These are phyloP conservation scores for Halocaridina rubra DNA, from an alignment of 2,888 invertebrate genomes.

Conservation along the genomic window DNA sequence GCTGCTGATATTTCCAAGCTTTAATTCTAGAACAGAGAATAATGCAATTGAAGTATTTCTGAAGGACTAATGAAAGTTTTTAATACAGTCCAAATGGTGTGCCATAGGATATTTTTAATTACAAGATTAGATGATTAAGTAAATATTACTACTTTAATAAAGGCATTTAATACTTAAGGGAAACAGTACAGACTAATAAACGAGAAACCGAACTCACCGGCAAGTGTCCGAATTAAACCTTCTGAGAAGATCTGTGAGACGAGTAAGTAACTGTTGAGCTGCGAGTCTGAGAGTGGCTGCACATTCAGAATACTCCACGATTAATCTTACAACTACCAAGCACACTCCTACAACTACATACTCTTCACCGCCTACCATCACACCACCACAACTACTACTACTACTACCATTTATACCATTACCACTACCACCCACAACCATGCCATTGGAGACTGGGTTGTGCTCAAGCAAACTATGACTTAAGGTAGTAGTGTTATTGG, in stretches of 20 bases:
- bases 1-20: background rate
- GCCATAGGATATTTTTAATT: no score
- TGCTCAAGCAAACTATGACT: slow-evolving; percentile 22
- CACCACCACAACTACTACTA: slow-evolving; percentile 17
- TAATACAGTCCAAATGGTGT: no score
- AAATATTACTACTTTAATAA: no score
- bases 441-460: background rate
- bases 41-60: background rate
- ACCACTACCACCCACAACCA: background rate
- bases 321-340: slow-evolving; percentile 58
- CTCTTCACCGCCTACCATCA: slow-evolving; percentile 54
- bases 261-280: slow-evolving; percentile 52
- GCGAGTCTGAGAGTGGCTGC: slow-evolving; percentile 57
- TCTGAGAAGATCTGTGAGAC: slow-evolving; percentile 65
- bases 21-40: background rate
- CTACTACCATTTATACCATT: background rate
- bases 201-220: slow-evolving; percentile 65
- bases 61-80: background rate
- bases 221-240: slow-evolving; percentile 70
- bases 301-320: slow-evolving; percentile 63
- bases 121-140: no score
- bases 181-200: background rate
- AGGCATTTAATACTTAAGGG: no score
- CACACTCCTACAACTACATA: slow-evolving; percentile 61
- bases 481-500: background rate